Percentiles rank a stretch among this genome's conserved stretches.
Evolutionary conservation across 2,113 vertebrate species (phyloP).

Genomic region (Abramis brama): DNA sequence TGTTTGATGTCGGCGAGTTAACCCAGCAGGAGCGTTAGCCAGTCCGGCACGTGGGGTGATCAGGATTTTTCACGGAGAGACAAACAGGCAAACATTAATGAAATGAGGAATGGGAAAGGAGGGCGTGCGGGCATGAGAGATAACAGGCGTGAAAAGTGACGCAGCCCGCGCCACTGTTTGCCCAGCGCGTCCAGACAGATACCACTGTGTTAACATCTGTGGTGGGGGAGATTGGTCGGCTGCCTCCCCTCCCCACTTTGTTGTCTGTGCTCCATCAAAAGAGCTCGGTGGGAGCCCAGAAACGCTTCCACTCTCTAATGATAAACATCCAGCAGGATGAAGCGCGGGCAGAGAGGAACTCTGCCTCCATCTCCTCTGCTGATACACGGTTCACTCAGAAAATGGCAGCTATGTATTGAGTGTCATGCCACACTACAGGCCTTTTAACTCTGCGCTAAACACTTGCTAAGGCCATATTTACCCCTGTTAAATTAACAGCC

Average conservation of each 20-base stretch:
- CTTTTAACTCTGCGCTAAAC: background rate
- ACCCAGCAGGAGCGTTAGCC: conserved; percentile 51
- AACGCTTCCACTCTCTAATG: conserved; percentile 61
- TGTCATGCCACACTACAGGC: background rate
- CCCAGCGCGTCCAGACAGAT: conserved; percentile 59
- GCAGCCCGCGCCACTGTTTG: conserved; percentile 55
- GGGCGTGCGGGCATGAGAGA: conserved; percentile 28
- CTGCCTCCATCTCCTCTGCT: conserved; percentile 33
- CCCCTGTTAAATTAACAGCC: background rate
- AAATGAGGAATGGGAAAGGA: conserved; percentile 53
- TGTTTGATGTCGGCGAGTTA: conserved; percentile 60
- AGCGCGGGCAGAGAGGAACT: conserved; percentile 32
- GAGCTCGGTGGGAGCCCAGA: conserved; percentile 56
- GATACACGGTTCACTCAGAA: conserved; percentile 36
- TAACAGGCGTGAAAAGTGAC: conserved; percentile 58
- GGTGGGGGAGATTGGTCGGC: conserved; percentile 55
- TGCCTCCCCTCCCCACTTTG: conserved; percentile 55
- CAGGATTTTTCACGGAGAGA: conserved; percentile 36
- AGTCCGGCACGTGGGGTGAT: conserved; percentile 60
- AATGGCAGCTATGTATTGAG: conserved; percentile 44
- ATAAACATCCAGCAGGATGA: conserved; percentile 58
- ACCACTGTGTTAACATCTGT: conserved; percentile 63
- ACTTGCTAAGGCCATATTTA: background rate
- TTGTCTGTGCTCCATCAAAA: conserved; percentile 60
- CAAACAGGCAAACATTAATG: conserved; percentile 50